Evolutionary conservation across 2,888 invertebrate species (phyloP), one percentile per base, ranked within the genome.

Genomic region (Pseudococcus jackbeardsleyi): DNA sequence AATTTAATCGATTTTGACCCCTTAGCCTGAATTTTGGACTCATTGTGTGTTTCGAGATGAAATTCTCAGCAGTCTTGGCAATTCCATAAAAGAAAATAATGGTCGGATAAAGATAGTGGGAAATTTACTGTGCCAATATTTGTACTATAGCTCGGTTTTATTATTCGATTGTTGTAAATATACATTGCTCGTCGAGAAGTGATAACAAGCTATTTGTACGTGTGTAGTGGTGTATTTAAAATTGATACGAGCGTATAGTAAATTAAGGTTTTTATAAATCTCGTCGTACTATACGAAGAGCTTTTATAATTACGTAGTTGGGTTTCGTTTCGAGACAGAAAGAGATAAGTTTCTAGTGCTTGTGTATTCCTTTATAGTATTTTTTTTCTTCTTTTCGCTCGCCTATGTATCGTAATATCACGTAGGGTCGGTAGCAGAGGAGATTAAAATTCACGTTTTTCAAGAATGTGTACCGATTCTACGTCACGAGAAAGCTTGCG

Each of bases 391-490:
- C 0, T 22, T 33, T 26, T 72, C 26, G 72, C 72, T 46, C 46
- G 46, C 8, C 46, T 46, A 46, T 46, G 6, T 39, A 77, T 77
- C 77, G 77, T 77, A 77, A 26, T 77, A 64, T 64, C 64, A 64
- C 64, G 64, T 50, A 50, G 50, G 64, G 19, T 19, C 22, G 64
- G 7, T 77, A 17, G 39, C 15, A 12, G 50, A 50, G 50, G 39
- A 77, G 77, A 77, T 77, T 77, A 77, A 33, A 77, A 77, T 77
- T 77, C 77, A 77, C 77, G 77, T 77, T 77, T 77, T 77, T 39
- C 17, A 17, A 39, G 77, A 77, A 77, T 77, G 77, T 39, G 26
- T 33, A 77, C 33, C 7, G 8, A 15, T 12, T 50, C 50, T 50
- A 1, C 77, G 77, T 33, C 39, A 77, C 77, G 17, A 77, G 39